Conservation (phyloP, 2,113 vertebrate genomes). For the Actinemys pallida region DNA sequence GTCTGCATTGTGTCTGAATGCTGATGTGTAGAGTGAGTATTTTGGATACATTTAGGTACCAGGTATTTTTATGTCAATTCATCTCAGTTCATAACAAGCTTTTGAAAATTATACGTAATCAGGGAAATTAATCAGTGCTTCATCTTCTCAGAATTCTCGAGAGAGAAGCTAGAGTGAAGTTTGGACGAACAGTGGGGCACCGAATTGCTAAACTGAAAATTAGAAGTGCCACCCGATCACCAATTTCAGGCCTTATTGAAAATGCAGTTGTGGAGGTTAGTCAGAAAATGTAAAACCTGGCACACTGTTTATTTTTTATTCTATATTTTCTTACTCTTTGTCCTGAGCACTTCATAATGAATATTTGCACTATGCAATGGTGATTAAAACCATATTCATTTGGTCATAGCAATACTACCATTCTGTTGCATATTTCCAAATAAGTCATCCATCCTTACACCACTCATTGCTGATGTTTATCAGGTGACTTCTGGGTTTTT, state of each 20-base stretch:
- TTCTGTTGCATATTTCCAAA: too few relatives aligned
- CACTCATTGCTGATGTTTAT: too few relatives aligned
- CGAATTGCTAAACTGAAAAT: conserved; percentile 35
- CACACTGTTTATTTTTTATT: background rate
- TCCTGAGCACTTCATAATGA: background rate
- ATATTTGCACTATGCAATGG: background rate
- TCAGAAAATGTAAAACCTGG: background rate
- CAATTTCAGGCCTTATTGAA: conserved; percentile 60
- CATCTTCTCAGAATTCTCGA: conserved; percentile 10
- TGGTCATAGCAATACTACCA: too few relatives aligned
- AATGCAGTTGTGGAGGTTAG: conserved; percentile 60
- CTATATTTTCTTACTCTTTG: background rate
- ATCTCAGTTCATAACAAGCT: background rate
- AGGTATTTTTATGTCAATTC: background rate
- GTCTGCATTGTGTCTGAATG: background rate
- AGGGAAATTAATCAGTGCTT: background rate
- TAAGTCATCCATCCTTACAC: too few relatives aligned
- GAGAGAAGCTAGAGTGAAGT: conserved; percentile 14
- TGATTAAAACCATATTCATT: background rate
- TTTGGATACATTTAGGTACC: background rate
- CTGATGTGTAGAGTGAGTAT: background rate
- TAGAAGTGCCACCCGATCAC: conserved; percentile 52
- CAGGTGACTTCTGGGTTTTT: too few relatives aligned
- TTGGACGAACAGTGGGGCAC: conserved; percentile 24
- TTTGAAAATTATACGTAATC: background rate